Evolutionary conservation across 64 coral and sea anemone species (phyloP), one percentile per base, ranked within the genome.

Genomic region (Acropora yongei): DNA sequence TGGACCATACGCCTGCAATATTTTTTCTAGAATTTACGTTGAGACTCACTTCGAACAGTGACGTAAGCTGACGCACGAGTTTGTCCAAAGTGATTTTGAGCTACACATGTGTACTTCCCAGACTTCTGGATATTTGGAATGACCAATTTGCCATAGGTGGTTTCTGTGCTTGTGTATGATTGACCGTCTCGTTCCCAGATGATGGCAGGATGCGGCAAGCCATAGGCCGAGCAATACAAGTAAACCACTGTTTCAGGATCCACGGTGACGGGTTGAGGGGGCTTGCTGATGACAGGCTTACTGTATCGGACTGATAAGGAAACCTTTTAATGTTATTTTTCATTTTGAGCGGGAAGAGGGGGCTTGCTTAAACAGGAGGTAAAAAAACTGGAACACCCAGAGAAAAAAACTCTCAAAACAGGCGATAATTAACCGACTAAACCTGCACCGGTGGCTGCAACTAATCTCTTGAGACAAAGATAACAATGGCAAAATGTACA

Each of bases 221-320:
- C 93, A 6, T 11, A 30, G 3, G 89, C 89, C 8, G 93, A 74
- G 67, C 93, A 95, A 40, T 95, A 88, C 3, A 95, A 83, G 12
- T 78, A 61, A 18, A 95, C 89, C 5, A 76, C 89, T 11, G 88
- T 95, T 41, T 95, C 88, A 18, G 93, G 93, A 58, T 95, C 49
- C 2, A 95, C 89, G 13, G 77, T 60, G 14, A 84, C 44, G 17
- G 81, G 81, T 7, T 47, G 58, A 68, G 81, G 81, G 43, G 58
- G 81, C 18, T 18, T 84, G 81, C 60, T 84, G 63, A 84, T 84
- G 44, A 84, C 81, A 9, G 81, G 81, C 12, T 66, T 66, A 10
- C 5, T 69, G 63, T 71, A 47, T 46, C 6, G 14, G 5, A 68
- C 81, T 84, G 42, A 49, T 5, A 16, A 57, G 18, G 66, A 84